These are phyloP conservation scores for Porphyrio hochstetteri DNA, from an alignment of 2,113 vertebrate genomes.

Conservation along the genomic window DNA sequence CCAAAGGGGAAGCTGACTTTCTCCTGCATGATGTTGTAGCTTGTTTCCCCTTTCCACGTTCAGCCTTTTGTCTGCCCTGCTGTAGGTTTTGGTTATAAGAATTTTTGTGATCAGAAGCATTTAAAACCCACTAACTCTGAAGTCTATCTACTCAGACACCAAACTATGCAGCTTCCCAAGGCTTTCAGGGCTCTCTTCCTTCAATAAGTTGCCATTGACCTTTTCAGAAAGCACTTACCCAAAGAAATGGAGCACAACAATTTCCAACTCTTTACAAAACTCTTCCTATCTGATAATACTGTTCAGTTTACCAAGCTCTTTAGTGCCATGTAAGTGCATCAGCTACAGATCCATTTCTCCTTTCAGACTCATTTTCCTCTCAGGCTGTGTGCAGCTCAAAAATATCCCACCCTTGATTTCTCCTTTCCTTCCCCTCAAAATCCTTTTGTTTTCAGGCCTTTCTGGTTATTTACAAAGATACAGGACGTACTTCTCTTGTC, in stretches of 20 bases:
- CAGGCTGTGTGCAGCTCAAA: not conserved
- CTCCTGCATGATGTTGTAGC: no score
- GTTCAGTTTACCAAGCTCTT: not conserved
- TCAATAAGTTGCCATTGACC: not conserved
- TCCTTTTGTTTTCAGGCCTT: not conserved
- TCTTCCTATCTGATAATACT: not conserved
- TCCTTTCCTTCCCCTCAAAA: not conserved
- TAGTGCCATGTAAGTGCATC: not conserved
- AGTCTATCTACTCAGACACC: not conserved
- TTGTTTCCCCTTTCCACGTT: no score
- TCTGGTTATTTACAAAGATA: no score
- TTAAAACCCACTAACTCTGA: not conserved
- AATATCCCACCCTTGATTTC: not conserved
- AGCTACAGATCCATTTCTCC: not conserved
- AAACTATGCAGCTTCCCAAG: not conserved
- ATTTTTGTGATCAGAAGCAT: not conserved
- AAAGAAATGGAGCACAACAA: rapidly evolving
- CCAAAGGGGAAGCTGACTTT: no score
- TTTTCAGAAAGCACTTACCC: not conserved
- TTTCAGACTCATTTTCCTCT: not conserved
- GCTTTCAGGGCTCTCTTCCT: not conserved
- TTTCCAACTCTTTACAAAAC: not conserved
- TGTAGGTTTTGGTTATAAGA: not conserved
- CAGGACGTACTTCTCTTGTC: not conserved
- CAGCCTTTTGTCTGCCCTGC: not conserved